Evolutionary conservation across 2,797 vertebrate genomes (phyloP).

Genomic region (Hoplostethus atlanticus): DNA sequence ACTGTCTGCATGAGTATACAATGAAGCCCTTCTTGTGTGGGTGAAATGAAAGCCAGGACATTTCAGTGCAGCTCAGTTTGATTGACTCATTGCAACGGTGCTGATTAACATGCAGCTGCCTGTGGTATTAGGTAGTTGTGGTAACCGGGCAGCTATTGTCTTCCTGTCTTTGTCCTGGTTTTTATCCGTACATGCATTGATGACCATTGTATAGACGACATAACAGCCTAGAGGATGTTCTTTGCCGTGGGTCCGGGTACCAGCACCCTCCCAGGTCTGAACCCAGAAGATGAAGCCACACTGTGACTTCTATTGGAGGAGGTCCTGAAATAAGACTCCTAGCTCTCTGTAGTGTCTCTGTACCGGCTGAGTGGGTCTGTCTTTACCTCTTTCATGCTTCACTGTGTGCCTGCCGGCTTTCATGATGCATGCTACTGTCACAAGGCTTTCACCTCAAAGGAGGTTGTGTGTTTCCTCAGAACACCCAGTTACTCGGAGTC

Average conservation of each 20-base stretch:
- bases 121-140: background rate
- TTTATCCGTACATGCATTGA: background rate
- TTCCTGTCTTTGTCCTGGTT: background rate
- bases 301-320: background rate
- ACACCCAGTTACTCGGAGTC: background rate
- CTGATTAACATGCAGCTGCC: too few species aligned
- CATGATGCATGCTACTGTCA: conserved; percentile 49
- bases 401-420: conserved; percentile 55
- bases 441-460: conserved; percentile 36
- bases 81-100: too few species aligned
- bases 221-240: background rate
- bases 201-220: conserved; percentile 10
- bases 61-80: too few species aligned
- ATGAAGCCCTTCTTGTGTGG: too few species aligned
- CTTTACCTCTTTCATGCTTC: conserved; percentile 59
- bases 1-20: too few species aligned
- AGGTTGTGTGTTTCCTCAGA: conserved; percentile 29
- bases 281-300: background rate
- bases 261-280: background rate
- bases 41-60: too few species aligned
- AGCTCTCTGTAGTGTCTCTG: conserved; percentile 1
- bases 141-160: background rate
- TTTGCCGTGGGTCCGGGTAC: background rate
- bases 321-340: conserved; percentile 7
- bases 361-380: conserved; percentile 26